These are phyloP conservation scores for Drosophila ogumai DNA, from an alignment of 1,140 invertebrate species.

Conservation along the genomic window DNA sequence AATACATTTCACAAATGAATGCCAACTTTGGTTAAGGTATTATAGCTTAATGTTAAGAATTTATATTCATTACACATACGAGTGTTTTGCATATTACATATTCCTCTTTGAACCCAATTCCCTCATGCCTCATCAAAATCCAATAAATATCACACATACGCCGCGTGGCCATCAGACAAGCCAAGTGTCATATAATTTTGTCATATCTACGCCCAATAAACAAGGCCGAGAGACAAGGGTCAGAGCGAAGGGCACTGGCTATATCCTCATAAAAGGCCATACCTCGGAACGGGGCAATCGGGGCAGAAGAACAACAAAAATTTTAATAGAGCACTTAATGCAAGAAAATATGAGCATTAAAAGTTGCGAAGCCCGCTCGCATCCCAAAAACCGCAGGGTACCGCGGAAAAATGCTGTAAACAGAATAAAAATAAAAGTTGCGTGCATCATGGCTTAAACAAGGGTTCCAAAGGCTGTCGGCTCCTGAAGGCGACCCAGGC, in stretches of 20 bases:
- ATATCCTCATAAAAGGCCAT: constrained; percentile 14
- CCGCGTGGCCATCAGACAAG: constrained; percentile 35
- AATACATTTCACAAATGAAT: too few species aligned
- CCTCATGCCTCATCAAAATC: constrained; percentile 43
- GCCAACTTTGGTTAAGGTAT: too few species aligned
- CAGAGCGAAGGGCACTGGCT: constrained; percentile 12
- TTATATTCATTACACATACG: neutral
- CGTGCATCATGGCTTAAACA: constrained; percentile 45
- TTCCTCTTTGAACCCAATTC: neutral
- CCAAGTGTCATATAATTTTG: constrained; percentile 64
- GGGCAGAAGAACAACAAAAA: constrained; percentile 40
- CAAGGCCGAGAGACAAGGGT: constrained; percentile 31
- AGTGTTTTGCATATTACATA: neutral
- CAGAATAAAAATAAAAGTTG: constrained; percentile 45
- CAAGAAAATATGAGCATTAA: constrained; percentile 72
- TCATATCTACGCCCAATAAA: constrained; percentile 52
- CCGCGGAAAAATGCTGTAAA: constrained; percentile 35
- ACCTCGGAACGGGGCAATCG: constrained; percentile 1
- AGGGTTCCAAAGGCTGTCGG: constrained; percentile 1
- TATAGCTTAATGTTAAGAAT: neutral
- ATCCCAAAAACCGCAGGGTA: constrained; percentile 13
- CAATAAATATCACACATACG: constrained; percentile 69
- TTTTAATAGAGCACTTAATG: constrained; percentile 78
- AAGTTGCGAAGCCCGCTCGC: constrained; percentile 29
- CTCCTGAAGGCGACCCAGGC: neutral